phyloP scores from a whole-genome alignment of 2,113 vertebrate genomes.

The Sorex araneus region DNA sequence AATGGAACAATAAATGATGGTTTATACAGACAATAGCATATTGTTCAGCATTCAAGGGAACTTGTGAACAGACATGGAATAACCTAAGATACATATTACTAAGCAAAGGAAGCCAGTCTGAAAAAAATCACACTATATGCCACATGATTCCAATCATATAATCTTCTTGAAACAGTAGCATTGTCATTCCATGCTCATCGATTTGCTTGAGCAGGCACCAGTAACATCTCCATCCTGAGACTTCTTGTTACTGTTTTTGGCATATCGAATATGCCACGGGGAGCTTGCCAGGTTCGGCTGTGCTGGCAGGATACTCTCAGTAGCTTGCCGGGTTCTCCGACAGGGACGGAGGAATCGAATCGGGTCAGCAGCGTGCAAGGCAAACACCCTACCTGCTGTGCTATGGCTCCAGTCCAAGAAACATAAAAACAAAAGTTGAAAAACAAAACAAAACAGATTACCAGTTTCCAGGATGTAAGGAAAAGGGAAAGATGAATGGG shows the following conservation, averaged over 20 bases:
- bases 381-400: too few relatives aligned
- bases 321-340: too few relatives aligned
- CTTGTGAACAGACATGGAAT: background rate
- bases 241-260: too few relatives aligned
- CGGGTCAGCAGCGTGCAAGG: too few relatives aligned
- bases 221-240: too few relatives aligned
- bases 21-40: background rate
- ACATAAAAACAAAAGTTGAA: background rate
- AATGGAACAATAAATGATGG: background rate
- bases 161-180: background rate
- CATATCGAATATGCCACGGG: too few relatives aligned
- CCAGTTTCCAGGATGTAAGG: background rate
- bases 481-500: background rate
- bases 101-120: background rate
- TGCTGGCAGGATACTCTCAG: too few relatives aligned
- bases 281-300: too few relatives aligned
- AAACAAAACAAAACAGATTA: background rate
- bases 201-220: too few relatives aligned
- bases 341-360: too few relatives aligned
- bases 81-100: background rate
- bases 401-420: too few relatives aligned
- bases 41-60: constrained; percentile 2
- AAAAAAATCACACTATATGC: background rate
- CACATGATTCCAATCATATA: background rate
- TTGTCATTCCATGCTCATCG: too few relatives aligned